Evolutionary conservation across 2,113 vertebrate genomes (phyloP).

Genomic region (Anoura caudifer): DNA sequence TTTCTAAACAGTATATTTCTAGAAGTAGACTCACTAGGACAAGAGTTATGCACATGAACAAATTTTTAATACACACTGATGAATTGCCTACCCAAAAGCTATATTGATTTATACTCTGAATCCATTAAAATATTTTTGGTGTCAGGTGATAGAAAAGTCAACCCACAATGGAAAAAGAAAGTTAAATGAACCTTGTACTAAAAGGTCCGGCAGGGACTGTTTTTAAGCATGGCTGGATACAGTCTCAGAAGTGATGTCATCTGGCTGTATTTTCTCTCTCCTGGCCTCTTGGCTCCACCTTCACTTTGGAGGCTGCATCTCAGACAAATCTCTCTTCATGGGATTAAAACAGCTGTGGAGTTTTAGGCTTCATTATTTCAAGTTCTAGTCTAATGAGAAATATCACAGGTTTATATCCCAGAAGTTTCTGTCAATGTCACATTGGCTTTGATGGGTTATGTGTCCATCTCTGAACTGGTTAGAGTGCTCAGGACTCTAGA

Average conservation of each 20-base stretch:
- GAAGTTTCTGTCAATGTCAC: not conserved
- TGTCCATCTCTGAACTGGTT: not conserved
- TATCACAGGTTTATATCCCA: not conserved
- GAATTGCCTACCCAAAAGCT: not conserved
- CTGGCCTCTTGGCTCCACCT: not conserved
- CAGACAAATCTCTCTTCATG: not conserved
- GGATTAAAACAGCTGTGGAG: not conserved
- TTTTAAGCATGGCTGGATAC: not conserved
- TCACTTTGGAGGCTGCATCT: not conserved
- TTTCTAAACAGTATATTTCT: constrained; percentile 10
- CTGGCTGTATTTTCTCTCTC: not conserved
- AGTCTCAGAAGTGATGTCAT: not conserved
- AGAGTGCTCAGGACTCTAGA: not conserved
- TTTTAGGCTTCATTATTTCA: not conserved
- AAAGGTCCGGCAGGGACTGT: not conserved
- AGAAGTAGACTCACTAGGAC: not conserved
- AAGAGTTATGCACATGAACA: not conserved
- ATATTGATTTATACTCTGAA: not conserved
- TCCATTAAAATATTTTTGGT: not conserved
- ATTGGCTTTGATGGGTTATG: not conserved
- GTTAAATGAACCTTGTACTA: not conserved
- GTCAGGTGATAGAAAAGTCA: not conserved
- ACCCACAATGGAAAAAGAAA: not conserved
- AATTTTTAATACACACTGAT: not conserved
- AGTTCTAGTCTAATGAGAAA: not conserved